Conservation (phyloP, 2,797 vertebrate species). For the Tolypeutes matacus region DNA sequence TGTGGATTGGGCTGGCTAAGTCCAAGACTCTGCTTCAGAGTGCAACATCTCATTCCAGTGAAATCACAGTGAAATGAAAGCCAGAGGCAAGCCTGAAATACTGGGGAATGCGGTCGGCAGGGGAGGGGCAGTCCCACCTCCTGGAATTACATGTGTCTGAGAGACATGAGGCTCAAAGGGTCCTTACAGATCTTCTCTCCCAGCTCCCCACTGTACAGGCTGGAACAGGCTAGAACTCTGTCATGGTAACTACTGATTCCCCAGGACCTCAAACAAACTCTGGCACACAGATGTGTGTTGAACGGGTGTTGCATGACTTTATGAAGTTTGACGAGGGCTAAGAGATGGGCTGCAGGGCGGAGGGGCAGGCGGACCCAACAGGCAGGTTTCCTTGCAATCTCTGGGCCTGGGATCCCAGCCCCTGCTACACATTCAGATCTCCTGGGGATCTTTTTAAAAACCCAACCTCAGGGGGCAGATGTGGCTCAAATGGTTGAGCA, state of each 20-base stretch:
- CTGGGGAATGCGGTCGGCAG: background rate
- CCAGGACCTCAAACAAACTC: background rate
- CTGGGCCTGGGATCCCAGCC: background rate
- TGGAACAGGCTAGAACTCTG: background rate
- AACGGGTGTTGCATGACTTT: slow-evolving; percentile 6
- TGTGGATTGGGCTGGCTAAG: background rate
- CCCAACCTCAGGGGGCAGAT: background rate
- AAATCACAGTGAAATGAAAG: slow-evolving; percentile 44
- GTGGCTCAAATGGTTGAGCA: too few relatives aligned
- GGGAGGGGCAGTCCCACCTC: background rate
- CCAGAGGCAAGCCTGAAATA: slow-evolving; percentile 44
- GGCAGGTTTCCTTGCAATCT: background rate
- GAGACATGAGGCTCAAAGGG: background rate
- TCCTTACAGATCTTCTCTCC: background rate
- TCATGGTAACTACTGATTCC: background rate
- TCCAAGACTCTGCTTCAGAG: background rate
- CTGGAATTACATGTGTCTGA: background rate
- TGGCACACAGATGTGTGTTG: background rate
- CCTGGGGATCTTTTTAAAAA: background rate
- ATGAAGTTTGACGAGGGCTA: background rate
- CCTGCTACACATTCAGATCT: background rate
- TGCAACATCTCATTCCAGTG: slow-evolving; percentile 9
- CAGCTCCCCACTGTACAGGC: background rate
- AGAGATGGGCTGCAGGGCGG: background rate
- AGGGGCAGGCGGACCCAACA: background rate